Evolutionary conservation across 2,113 vertebrate genomes (phyloP).

Genomic region (Pterocles gutturalis): DNA sequence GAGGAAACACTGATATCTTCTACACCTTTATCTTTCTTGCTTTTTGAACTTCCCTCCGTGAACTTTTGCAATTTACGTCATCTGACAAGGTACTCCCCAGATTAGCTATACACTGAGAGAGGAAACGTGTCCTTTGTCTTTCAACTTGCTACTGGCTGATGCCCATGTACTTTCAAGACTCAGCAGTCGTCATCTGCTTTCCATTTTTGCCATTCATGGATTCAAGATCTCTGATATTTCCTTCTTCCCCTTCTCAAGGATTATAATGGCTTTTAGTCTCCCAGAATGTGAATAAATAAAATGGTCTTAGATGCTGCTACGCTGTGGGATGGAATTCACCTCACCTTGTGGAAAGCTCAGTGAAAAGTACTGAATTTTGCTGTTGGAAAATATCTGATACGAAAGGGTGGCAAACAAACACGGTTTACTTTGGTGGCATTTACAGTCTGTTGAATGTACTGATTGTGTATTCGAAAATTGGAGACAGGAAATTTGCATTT

Average conservation of each 20-base stretch:
- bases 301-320: not conserved
- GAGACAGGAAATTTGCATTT: not conserved
- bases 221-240: not conserved
- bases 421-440: not conserved
- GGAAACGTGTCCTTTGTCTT: not conserved
- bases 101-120: not conserved
- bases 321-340: not conserved
- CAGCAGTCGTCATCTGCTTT: not conserved
- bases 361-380: not conserved
- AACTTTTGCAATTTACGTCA: not conserved
- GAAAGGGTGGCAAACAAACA: not conserved
- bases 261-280: not conserved
- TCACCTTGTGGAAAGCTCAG: not conserved
- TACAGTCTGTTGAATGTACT: not conserved
- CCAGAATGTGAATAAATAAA: not conserved
- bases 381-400: not conserved
- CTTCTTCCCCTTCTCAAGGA: not conserved
- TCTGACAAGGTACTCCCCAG: not conserved
- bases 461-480: not conserved
- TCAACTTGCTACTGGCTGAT: not conserved
- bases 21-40: not conserved
- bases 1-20: not conserved
- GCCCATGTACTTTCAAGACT: not conserved
- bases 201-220: not conserved
- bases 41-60: not conserved